Conservation (phyloP, 2,113 vertebrate species). For the Upupa epops region DNA sequence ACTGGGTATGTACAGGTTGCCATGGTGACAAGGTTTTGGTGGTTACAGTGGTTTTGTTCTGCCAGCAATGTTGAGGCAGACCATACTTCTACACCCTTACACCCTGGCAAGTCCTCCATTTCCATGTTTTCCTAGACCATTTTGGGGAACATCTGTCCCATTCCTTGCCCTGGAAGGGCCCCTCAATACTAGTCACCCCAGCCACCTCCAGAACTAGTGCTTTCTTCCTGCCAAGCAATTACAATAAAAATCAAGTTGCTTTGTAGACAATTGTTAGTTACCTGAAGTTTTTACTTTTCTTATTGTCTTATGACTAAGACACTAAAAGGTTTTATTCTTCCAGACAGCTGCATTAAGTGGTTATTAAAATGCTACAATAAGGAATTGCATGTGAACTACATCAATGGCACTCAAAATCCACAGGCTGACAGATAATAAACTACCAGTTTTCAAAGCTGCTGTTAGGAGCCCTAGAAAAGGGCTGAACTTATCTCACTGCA, state of each 20-base stretch:
- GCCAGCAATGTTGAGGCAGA: no score
- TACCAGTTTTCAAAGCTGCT: neutral
- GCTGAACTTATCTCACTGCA: neutral
- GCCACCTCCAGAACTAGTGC: neutral
- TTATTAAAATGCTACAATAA: neutral
- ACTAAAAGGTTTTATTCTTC: neutral
- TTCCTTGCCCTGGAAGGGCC: neutral
- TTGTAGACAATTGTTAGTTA: neutral
- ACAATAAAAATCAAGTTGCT: neutral
- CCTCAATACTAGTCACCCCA: neutral
- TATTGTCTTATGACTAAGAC: neutral
- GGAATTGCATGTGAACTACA: neutral
- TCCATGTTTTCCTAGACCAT: neutral
- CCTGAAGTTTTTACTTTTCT: neutral
- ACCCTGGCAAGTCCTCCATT: neutral
- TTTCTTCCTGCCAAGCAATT: neutral
- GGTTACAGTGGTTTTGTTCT: no score
- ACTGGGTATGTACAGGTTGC: no score
- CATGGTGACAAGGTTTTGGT: no score
- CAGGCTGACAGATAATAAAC: neutral
- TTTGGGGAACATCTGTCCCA: neutral
- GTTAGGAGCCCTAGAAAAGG: neutral
- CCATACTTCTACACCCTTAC: no score
- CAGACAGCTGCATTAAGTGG: neutral
- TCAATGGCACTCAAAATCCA: neutral